Evolutionary conservation across 2,797 vertebrate species (phyloP), one percentile per base, ranked within the genome.

Genomic region (Semotilus atromaculatus): DNA sequence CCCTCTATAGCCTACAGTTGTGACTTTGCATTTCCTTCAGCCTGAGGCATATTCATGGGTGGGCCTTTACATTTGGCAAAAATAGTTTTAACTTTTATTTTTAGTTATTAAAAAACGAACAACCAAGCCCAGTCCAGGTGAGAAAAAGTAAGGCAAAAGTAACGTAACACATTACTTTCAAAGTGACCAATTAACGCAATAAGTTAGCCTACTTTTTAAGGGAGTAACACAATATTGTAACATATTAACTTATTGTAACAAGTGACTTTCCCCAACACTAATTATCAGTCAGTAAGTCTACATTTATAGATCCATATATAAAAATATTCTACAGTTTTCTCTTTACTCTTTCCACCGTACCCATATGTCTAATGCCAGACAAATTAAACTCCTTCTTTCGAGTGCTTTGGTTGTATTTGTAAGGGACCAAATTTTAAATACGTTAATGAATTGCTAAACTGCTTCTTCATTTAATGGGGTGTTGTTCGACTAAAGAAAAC

Each of bases 371-470:
- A 45, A 78, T 60, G 29, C 13, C 29, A 23, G 62, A 62, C 26
- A 76, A 81, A 81, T 74, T 64, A 79, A 70, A 53, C 38, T 26
- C 51, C n/a, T 66, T 70, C 31, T 74, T 29, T 62, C 16, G 26
- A 87, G 79, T 66, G 67, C 78, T 81, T 78, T 58, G 77, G 85
- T 81, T 81, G 62, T 62, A 84, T 80, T 88, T 72, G 29, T 64
- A 26, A 68, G 53, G 64, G 85, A 86, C 88, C 85, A 89, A 67
- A 88, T 76, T 88, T 92, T 90, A 85, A 73, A 26, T 81, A 80
- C 78, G 31, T 73, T 93, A 93, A 94, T 94, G 91, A 93, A 75
- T 92, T 93, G 91, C 90, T 93, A 92, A 93, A 91, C 75, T 72
- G 87, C 74, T 85, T 89, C 67, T 71, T 73, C 89, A 92, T 91